Conservation (phyloP, 2,797 vertebrate genomes). For the Eutrigla gurnardus region DNA sequence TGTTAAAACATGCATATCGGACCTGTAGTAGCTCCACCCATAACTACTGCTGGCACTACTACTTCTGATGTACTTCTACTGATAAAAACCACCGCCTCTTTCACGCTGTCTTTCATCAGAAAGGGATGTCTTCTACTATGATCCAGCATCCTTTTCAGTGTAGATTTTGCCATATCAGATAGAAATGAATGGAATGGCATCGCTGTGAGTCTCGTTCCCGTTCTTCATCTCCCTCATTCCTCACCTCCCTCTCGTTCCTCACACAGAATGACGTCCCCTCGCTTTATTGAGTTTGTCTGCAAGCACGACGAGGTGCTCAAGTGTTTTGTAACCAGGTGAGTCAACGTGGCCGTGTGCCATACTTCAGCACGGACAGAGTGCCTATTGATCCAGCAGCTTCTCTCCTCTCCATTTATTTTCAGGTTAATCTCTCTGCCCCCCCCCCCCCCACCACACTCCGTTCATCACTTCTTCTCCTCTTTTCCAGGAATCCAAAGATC, state of each 20-base stretch:
- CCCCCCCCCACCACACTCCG: not conserved
- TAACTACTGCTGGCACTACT: not conserved
- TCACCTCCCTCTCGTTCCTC: slow-evolving; percentile 26
- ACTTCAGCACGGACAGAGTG: slow-evolving; percentile 11
- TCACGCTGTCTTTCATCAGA: not conserved
- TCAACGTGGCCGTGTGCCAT: slow-evolving; percentile 24
- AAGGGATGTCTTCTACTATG: not conserved
- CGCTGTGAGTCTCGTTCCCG: not conserved
- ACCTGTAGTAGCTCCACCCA: not conserved
- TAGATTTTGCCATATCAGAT: not conserved
- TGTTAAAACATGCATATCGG: not conserved
- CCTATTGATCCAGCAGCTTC: slow-evolving; percentile 31
- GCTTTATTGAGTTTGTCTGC: slow-evolving; percentile 99
- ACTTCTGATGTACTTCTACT: not conserved
- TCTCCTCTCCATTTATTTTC: slow-evolving; percentile 57
- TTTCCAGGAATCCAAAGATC: slow-evolving; percentile 94
- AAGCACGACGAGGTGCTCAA: slow-evolving; percentile 98
- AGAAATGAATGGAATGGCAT: not conserved
- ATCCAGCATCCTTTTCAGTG: slow-evolving; percentile 3
- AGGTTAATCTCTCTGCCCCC: slow-evolving; percentile 9
- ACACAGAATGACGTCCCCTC: slow-evolving; percentile 95
- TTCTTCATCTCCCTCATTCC: slow-evolving; percentile 1
- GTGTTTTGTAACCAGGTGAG: slow-evolving; percentile 97
- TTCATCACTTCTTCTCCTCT: slow-evolving; percentile 5
- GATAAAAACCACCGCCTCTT: too few relatives aligned